phyloP scores from a whole-genome alignment of 2,888 invertebrate genomes.

The Itoplectis maculator region DNA sequence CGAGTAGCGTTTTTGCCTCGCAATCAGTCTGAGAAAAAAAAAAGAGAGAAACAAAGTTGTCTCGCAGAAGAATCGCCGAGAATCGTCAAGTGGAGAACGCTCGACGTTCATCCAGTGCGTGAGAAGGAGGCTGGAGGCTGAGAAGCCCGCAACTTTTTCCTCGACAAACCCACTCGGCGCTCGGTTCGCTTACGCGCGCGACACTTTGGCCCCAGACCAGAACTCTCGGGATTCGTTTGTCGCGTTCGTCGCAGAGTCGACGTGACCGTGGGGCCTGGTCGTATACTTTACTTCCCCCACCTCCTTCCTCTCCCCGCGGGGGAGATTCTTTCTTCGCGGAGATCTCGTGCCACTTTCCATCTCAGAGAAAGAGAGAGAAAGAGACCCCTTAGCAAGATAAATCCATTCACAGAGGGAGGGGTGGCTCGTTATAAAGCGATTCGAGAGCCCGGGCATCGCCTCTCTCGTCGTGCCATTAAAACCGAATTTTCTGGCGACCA shows the following conservation, averaged over 20 bases:
- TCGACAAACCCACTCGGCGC: constrained; percentile 17
- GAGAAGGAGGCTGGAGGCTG: constrained; percentile 1
- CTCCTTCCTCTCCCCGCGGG: background rate
- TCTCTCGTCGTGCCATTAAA: constrained; percentile 70
- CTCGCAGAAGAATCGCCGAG: no score
- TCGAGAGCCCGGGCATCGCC: constrained; percentile 57
- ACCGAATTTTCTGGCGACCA: constrained; percentile 72
- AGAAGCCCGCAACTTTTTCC: constrained; percentile 49
- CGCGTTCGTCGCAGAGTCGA: background rate
- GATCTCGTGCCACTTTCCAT: constrained; percentile 66
- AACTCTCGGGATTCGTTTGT: constrained; percentile 29
- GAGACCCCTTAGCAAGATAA: constrained; percentile 41
- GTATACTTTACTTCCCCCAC: constrained; percentile 5
- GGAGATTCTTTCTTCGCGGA: background rate
- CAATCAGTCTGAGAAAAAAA: no score
- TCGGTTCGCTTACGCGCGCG: constrained; percentile 36
- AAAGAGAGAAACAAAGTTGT: no score
- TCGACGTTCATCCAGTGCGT: background rate
- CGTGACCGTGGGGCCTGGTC: background rate
- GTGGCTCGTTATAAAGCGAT: constrained; percentile 63
- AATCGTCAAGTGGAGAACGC: no score
- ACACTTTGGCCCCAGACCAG: constrained; percentile 58
- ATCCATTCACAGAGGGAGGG: constrained; percentile 34
- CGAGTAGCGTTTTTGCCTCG: no score
- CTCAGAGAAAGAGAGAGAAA: no score